A percentile compares a stretch with the other conserved stretches of the same genome.
phyloP scores from a whole-genome alignment of 2,113 vertebrate species.

The Gobio gobio region DNA sequence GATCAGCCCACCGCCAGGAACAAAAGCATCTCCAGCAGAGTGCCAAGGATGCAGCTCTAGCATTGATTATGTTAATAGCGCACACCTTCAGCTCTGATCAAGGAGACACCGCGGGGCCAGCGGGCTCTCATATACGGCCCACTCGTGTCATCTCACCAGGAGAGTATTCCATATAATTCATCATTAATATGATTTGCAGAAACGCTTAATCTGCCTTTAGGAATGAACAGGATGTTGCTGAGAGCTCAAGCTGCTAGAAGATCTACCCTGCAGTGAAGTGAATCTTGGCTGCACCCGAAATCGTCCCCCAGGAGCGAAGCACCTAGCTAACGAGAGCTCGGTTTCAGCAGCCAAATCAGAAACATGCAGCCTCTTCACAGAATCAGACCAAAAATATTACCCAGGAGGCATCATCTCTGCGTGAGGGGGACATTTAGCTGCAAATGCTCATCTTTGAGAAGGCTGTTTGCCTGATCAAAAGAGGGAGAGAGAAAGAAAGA shows the following conservation, averaged over 20 bases:
- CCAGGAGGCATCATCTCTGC: constrained; percentile 15
- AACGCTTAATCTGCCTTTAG: constrained; percentile 55
- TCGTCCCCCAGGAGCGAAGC: constrained; percentile 21
- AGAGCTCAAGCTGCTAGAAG: constrained; percentile 25
- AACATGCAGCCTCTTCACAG: constrained; percentile 27
- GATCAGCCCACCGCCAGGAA: constrained; percentile 5
- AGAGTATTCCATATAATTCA: constrained; percentile 57
- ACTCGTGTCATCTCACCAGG: constrained; percentile 48
- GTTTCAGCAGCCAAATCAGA: constrained; percentile 43
- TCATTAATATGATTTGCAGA: constrained; percentile 55
- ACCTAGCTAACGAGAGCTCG: constrained; percentile 40
- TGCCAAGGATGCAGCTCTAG: background rate
- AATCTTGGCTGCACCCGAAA: constrained; percentile 47
- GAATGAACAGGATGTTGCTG: constrained; percentile 50
- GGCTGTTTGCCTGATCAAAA: constrained; percentile 29
- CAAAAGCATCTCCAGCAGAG: constrained; percentile 14
- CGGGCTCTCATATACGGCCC: constrained; percentile 37
- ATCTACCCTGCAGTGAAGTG: constrained; percentile 43
- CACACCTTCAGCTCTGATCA: background rate
- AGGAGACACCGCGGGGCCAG: background rate
- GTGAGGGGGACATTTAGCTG: constrained; percentile 44
- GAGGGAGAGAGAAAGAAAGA: background rate
- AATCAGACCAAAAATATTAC: constrained; percentile 46
- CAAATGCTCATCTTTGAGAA: constrained; percentile 40
- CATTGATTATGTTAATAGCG: constrained; percentile 32